A percentile compares a stretch with the other conserved stretches of the same genome.
phyloP scores from a whole-genome alignment of 2,888 invertebrate genomes.

The Rhopalosiphum nymphaeae region DNA sequence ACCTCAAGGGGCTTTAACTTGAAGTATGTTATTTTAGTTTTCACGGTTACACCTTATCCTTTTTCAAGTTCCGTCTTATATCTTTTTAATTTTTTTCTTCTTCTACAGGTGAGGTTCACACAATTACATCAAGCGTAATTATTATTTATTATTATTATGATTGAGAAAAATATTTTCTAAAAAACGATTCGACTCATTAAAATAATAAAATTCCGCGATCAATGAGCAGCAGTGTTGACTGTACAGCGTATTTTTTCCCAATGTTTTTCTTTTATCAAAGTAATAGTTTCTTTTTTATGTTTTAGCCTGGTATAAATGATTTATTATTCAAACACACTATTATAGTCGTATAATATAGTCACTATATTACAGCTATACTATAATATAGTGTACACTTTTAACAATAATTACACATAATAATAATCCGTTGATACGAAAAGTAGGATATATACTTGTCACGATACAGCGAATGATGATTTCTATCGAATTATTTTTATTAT shows the following conservation, averaged over 20 bases:
- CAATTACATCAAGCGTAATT: background rate
- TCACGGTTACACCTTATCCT: background rate
- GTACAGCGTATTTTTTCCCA: background rate
- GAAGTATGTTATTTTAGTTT: background rate
- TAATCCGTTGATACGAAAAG: background rate
- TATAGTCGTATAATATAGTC: background rate
- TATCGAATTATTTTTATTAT: slow-evolving; percentile 21
- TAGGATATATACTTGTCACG: background rate
- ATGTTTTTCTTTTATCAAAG: background rate
- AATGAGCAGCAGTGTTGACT: background rate
- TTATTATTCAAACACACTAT: slow-evolving; percentile 23
- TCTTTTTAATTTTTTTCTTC: background rate
- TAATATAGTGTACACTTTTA: background rate
- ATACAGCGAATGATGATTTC: background rate
- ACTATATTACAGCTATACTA: background rate
- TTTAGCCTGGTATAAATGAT: background rate
- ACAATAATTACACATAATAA: slow-evolving; percentile 3
- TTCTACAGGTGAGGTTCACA: background rate
- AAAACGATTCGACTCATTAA: background rate
- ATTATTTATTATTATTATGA: background rate
- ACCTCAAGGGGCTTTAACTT: background rate
- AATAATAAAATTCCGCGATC: background rate
- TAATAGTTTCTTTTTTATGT: slow-evolving; percentile 30
- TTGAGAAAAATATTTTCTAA: background rate
- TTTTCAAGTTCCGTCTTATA: background rate